phyloP scores from a whole-genome alignment of 2,888 invertebrate genomes.

The Leucoma salicis region DNA sequence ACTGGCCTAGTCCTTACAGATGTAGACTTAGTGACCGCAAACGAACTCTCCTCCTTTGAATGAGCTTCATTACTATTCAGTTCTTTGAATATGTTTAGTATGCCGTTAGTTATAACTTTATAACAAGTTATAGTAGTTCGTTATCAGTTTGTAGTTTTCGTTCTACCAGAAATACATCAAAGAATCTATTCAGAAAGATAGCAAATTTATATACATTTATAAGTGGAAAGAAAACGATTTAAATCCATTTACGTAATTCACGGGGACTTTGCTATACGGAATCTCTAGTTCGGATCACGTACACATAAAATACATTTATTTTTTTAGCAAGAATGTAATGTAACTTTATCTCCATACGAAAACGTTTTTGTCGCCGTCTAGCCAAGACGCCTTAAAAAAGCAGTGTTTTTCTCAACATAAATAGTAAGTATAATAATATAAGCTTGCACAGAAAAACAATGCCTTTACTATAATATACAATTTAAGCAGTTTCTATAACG shows the following conservation, averaged over 20 bases:
- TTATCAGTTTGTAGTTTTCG: no score
- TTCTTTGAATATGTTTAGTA: no score
- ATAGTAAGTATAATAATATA: neutral
- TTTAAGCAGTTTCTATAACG: neutral
- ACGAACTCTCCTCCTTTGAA: slow-evolving; percentile 20
- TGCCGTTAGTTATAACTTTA: no score
- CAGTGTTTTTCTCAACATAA: neutral
- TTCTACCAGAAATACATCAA: no score
- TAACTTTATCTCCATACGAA: slow-evolving; percentile 21
- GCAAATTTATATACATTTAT: no score
- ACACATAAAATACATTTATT: slow-evolving; percentile 32
- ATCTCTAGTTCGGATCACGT: no score
- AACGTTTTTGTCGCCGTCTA: slow-evolving; percentile 13
- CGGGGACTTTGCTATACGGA: no score
- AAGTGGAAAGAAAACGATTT: no score
- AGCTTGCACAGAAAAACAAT: neutral
- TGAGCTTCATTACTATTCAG: no score
- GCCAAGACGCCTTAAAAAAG: neutral
- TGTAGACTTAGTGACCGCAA: slow-evolving; percentile 56
- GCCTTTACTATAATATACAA: neutral
- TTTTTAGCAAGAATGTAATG: slow-evolving; percentile 15
- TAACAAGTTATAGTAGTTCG: no score
- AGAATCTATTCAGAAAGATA: no score
- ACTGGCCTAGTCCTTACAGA: slow-evolving; percentile 70
- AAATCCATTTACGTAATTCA: no score